phyloP scores from a whole-genome alignment of 2,113 vertebrate species.

The Mus pahari region DNA sequence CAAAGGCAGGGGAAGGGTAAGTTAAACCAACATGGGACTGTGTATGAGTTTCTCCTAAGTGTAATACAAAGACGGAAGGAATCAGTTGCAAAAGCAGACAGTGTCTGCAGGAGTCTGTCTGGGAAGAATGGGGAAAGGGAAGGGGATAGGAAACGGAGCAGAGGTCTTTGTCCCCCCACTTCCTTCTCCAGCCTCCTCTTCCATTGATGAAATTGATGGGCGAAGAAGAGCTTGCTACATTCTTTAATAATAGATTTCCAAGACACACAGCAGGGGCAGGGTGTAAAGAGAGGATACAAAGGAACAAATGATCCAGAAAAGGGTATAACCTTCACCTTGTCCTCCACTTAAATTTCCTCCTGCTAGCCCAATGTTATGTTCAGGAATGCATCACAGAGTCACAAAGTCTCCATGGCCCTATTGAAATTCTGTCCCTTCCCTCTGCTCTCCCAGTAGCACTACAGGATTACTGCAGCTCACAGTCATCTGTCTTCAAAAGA shows the following conservation, averaged over 20 bases:
- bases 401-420: conserved; percentile 65
- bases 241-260: neutral
- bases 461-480: conserved; percentile 82
- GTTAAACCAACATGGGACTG: neutral
- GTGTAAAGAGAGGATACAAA: neutral
- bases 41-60: neutral
- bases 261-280: neutral
- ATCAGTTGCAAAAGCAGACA: neutral
- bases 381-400: neutral
- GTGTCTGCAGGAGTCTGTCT: neutral
- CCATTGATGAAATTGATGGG: neutral
- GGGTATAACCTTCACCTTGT: neutral
- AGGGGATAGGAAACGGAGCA: neutral
- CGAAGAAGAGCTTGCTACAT: neutral
- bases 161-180: neutral
- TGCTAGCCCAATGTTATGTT: neutral
- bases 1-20: neutral
- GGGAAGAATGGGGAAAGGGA: neutral
- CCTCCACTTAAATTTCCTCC: neutral
- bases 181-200: neutral
- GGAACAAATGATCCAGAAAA: neutral
- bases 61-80: neutral
- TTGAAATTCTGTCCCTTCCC: conserved; percentile 85
- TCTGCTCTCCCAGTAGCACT: conserved; percentile 80
- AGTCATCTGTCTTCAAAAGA: conserved; percentile 87